Evolutionary conservation across 2,888 invertebrate genomes (phyloP).

Genomic region (Lithophane leautieri): DNA sequence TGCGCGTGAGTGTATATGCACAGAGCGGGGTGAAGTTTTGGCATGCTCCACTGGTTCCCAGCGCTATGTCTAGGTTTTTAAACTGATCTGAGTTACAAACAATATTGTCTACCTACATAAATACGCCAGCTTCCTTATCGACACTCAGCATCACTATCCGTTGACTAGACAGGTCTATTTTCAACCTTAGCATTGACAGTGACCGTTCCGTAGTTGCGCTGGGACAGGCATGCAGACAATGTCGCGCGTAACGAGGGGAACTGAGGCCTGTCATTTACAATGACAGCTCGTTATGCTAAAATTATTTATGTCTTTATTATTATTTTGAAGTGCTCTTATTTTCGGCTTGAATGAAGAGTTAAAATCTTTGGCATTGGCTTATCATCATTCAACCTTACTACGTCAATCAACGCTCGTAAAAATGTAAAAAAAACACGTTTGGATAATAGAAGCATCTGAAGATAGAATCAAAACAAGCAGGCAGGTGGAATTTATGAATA

Average conservation of each 20-base stretch:
- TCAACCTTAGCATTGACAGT: conserved; percentile 56
- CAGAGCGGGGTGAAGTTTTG: no score
- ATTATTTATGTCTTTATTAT: conserved; percentile 18
- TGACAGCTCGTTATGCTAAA: conserved; percentile 38
- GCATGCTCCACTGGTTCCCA: no score
- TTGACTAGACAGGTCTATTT: conserved; percentile 54
- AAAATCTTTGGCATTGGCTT: neutral
- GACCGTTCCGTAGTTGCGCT: conserved; percentile 41
- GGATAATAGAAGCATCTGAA: neutral
- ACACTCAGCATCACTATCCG: conserved; percentile 1
- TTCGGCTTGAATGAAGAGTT: neutral
- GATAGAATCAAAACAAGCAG: conserved; percentile 14
- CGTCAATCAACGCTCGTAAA: conserved; percentile 10
- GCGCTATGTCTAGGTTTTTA: no score
- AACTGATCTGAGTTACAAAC: no score
- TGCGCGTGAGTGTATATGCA: no score
- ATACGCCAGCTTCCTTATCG: conserved; percentile 37
- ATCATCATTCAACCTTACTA: conserved; percentile 14
- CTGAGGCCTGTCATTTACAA: conserved; percentile 43
- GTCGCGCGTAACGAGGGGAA: conserved; percentile 40
- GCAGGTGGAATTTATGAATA: neutral
- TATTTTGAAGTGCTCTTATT: neutral
- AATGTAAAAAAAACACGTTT: neutral
- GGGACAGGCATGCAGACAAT: conserved; percentile 52
- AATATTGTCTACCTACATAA: neutral